phyloP scores from a whole-genome alignment of 2,113 vertebrate species.

The Bujurquina vittata region DNA sequence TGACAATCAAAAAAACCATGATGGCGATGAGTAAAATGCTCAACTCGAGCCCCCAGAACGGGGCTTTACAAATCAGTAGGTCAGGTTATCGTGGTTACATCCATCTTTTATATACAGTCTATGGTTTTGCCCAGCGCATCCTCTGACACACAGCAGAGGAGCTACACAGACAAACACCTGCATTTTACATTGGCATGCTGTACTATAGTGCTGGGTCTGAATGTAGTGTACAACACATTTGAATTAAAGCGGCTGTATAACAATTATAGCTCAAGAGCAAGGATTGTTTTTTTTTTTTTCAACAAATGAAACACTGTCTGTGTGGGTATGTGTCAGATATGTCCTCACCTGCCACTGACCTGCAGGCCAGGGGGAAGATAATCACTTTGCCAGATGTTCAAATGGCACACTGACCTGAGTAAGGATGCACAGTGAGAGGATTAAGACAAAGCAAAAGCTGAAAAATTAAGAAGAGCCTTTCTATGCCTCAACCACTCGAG shows the following conservation, averaged over 20 bases:
- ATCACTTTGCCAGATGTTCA: slow-evolving; percentile 98
- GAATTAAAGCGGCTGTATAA: neutral
- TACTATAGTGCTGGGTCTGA: neutral
- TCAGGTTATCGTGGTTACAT: too few relatives aligned
- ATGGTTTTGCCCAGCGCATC: neutral
- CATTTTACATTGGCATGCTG: too few relatives aligned
- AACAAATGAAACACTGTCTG: neutral
- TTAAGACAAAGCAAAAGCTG: slow-evolving; percentile 12
- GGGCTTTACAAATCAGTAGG: too few relatives aligned
- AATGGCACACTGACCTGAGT: slow-evolving; percentile 95
- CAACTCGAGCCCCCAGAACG: too few relatives aligned
- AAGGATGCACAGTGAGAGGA: slow-evolving; percentile 21
- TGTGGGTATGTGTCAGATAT: neutral
- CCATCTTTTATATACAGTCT: neutral
- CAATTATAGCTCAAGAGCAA: neutral
- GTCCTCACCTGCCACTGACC: slow-evolving; percentile 71
- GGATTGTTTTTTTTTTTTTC: neutral
- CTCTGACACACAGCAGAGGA: neutral
- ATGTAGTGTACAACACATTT: neutral
- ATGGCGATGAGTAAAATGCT: neutral
- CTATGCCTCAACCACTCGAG: rapidly evolving
- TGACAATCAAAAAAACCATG: neutral
- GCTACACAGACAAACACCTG: too few relatives aligned
- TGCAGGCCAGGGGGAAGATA: slow-evolving; percentile 54
- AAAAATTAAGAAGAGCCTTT: neutral